Conservation (phyloP, 2,797 vertebrate genomes). For the Choloepus didactylus region DNA sequence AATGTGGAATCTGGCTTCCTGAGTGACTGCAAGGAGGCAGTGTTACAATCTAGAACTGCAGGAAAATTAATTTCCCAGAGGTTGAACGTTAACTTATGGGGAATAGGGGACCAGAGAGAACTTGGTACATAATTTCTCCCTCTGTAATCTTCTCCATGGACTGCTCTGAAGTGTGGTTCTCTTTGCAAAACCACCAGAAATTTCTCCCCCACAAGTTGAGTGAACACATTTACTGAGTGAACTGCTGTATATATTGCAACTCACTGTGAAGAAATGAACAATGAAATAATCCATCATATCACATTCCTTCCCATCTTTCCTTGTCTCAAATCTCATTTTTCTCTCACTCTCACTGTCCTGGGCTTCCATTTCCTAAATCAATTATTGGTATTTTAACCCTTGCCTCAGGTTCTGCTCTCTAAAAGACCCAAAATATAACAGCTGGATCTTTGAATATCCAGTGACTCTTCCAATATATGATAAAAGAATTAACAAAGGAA, state of each 20-base stretch:
- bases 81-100: not conserved
- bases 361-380: not conserved
- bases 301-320: not conserved
- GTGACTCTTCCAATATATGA: not conserved
- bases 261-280: not conserved
- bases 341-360: not conserved
- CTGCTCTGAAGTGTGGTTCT: not conserved
- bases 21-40: not conserved
- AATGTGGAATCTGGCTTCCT: not conserved
- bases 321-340: not conserved
- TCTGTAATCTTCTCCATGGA: not conserved
- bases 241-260: rapidly evolving
- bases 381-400: not conserved
- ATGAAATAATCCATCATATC: not conserved
- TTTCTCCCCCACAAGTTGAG: not conserved
- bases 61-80: not conserved
- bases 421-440: not conserved
- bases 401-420: not conserved
- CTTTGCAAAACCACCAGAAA: not conserved
- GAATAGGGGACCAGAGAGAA: not conserved
- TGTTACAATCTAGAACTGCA: not conserved
- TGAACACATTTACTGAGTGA: not conserved
- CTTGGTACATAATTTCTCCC: not conserved
- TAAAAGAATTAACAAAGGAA: not conserved
- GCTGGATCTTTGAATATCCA: not conserved